Evolutionary conservation across 2,797 vertebrate species (phyloP).

Genomic region (Galago senegalensis): DNA sequence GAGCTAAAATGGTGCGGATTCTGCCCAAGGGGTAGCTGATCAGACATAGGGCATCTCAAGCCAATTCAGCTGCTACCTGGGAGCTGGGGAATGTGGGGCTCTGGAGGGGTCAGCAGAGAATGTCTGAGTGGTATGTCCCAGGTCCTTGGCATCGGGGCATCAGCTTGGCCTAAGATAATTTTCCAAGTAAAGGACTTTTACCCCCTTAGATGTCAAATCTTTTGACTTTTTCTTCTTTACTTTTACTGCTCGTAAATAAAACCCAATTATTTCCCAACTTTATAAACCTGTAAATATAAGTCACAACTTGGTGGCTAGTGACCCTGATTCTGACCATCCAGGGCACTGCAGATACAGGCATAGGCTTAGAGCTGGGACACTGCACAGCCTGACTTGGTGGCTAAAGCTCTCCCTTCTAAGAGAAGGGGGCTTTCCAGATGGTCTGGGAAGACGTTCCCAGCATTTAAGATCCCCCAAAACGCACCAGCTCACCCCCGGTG

Average conservation of each 20-base stretch:
- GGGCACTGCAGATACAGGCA: rapidly evolving
- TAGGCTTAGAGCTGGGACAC: not conserved
- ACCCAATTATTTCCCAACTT: not conserved
- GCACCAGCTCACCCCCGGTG: no score
- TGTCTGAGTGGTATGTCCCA: rapidly evolving
- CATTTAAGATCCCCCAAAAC: not conserved
- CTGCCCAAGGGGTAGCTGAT: rapidly evolving
- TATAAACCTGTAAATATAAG: not conserved
- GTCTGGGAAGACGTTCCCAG: not conserved
- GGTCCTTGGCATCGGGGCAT: rapidly evolving
- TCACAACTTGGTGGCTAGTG: rapidly evolving
- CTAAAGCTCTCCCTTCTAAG: not conserved
- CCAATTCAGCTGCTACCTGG: not conserved
- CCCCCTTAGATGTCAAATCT: not conserved
- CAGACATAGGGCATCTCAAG: rapidly evolving
- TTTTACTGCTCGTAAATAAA: not conserved
- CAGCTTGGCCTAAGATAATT: rapidly evolving
- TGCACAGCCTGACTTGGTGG: no score
- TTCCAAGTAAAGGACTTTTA: rapidly evolving
- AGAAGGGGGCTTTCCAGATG: not conserved
- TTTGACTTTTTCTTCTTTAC: not conserved
- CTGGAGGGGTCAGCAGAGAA: not conserved
- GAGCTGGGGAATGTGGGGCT: rapidly evolving
- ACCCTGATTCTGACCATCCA: not conserved
- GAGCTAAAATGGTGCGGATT: rapidly evolving